Base-by-base conservation (phyloP, 2,797 vertebrate genomes). In the Smutsia temminckii region DNA sequence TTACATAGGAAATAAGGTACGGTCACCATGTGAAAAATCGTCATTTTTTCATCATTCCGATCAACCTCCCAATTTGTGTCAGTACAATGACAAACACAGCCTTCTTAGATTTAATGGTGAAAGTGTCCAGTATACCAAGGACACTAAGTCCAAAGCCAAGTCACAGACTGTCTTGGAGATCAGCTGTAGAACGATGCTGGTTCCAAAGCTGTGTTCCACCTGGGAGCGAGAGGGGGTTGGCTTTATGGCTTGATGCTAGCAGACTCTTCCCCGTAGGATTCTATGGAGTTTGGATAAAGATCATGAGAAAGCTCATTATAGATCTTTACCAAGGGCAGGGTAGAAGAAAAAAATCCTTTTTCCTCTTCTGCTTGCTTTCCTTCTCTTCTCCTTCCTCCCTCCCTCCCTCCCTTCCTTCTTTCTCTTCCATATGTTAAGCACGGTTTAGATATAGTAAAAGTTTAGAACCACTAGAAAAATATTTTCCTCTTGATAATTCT, bases 401-500 rank as follows among this genome's bases (percentile, higher is more conserved):
- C 18, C 34, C 25, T 23, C 23, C 5, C 42, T 32, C 34, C 37
- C 13, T 37, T 66, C 85, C 27, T 7, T 64, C 85, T n/a, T 32
- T 29, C 25, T 64, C 27, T 93, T 91, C 11, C 11, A 16, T 68
- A 25, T 74, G 32, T 46, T 93, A 83, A 93, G 23, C 21, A 27
- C 74, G 49, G n/a, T 55, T 94, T 40, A 85, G 14, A 72, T 55
- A 87, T 3, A 55, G 59, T 32, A 69, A 40, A 93, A 74, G 29
- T n/a, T 81, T 78, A 93, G 68, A 86, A 86, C 23, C 11, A 72
- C 8, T 75, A 21, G 40, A 42, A 89, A 94, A 85, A 89, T 57
- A 81, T 92, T 59, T 92, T 71, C 64, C 17, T 72, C 40, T 90
- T 96, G 77, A 53, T 79, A n/a, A 88, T 46, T 85, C 37, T 89